Conservation (phyloP, 1,140 invertebrate genomes). For the Drosophila sechellia region DNA sequence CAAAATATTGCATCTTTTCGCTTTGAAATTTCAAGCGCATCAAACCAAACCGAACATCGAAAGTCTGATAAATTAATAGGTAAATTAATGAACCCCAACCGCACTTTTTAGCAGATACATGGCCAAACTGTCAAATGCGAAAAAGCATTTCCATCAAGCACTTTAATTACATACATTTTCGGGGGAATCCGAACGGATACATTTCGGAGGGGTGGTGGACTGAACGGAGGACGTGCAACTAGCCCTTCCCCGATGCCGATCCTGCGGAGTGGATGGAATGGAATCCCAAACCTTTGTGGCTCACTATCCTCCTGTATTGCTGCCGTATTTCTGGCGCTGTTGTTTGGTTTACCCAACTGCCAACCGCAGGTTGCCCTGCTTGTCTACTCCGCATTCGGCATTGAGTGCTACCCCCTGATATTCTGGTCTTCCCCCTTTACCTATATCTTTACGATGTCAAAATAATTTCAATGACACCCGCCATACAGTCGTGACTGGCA, state of each 20-base stretch:
- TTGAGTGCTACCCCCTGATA: background rate
- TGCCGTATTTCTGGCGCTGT: constrained; percentile 19
- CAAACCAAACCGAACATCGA: background rate
- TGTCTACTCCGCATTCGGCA: constrained; percentile 6
- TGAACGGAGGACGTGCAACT: background rate
- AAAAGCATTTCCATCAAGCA: background rate
- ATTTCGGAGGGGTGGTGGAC: background rate
- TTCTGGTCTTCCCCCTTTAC: constrained; percentile 1
- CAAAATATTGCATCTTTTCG: no score
- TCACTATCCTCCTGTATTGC: constrained; percentile 1
- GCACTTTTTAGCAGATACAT: background rate
- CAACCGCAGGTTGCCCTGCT: constrained; percentile 56
- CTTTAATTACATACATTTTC: background rate
- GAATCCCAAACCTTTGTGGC: background rate
- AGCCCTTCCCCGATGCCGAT: background rate
- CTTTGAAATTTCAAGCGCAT: background rate
- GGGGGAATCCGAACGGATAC: background rate
- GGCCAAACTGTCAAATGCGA: background rate
- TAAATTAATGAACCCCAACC: background rate
- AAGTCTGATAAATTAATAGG: background rate
- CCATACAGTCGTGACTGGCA: constrained; percentile 41
- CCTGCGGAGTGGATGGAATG: background rate
- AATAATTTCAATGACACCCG: constrained; percentile 75
- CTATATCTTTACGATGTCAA: constrained; percentile 64
- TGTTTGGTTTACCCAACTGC: constrained; percentile 57